Evolutionary conservation across 1,140 invertebrate species (phyloP).

Genomic region (Zaprionus vittiger): DNA sequence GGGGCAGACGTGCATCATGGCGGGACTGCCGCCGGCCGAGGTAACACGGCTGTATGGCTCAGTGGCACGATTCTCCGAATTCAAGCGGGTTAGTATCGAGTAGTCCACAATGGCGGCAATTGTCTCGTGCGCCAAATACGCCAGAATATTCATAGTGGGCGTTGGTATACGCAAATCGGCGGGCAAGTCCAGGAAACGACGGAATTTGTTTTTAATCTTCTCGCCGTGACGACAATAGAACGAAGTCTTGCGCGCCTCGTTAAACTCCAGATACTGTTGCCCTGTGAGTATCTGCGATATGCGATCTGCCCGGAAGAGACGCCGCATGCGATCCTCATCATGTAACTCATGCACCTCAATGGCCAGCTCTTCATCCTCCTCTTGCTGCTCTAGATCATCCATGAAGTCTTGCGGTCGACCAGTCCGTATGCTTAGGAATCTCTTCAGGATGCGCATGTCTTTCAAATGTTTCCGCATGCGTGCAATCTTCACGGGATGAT

Average conservation of each 20-base stretch:
- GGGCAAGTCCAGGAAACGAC: slow-evolving; percentile 74
- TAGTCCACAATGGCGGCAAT: slow-evolving; percentile 83
- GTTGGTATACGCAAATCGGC: slow-evolving; percentile 75
- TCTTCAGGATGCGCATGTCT: slow-evolving; percentile 77
- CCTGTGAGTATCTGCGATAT: slow-evolving; percentile 81
- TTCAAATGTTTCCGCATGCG: slow-evolving; percentile 82
- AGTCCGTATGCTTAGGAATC: slow-evolving; percentile 74
- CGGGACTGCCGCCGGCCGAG: slow-evolving; percentile 74
- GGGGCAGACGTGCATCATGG: slow-evolving; percentile 83
- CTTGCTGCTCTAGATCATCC: slow-evolving; percentile 75
- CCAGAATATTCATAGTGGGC: slow-evolving; percentile 80
- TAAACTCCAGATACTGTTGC: slow-evolving; percentile 79
- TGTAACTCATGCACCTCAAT: slow-evolving; percentile 77
- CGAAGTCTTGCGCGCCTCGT: slow-evolving; percentile 80
- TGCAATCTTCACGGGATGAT: slow-evolving; percentile 78
- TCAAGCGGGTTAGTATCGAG: slow-evolving; percentile 77
- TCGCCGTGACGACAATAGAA: slow-evolving; percentile 82
- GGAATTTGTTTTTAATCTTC: slow-evolving; percentile 82
- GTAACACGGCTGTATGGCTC: slow-evolving; percentile 81
- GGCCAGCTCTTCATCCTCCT: slow-evolving; percentile 78
- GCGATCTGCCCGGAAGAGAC: slow-evolving; percentile 80
- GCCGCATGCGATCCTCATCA: slow-evolving; percentile 81
- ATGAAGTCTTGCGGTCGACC: slow-evolving; percentile 70
- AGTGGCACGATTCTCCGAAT: slow-evolving; percentile 72
- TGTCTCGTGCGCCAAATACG: slow-evolving; percentile 81